phyloP scores from a whole-genome alignment of 2,888 invertebrate genomes.

The Nephrotoma flavescens region DNA sequence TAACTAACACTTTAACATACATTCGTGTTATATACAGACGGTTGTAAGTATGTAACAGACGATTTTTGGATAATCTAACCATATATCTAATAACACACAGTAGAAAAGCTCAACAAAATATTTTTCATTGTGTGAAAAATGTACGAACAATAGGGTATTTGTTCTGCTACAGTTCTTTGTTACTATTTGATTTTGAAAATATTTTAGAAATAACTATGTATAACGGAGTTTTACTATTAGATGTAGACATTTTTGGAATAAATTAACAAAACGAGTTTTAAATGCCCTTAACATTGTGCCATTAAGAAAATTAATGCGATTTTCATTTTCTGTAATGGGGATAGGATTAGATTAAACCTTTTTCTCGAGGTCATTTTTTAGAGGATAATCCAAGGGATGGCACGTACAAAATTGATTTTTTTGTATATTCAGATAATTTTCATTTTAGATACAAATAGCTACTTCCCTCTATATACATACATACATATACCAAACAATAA shows the following conservation, averaged over 20 bases:
- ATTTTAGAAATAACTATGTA: background rate
- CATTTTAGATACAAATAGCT: background rate
- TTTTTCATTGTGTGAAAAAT: background rate
- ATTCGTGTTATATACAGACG: background rate
- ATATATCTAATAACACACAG: background rate
- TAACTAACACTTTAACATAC: background rate
- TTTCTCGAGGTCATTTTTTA: background rate
- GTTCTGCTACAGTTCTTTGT: background rate
- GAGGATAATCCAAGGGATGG: background rate
- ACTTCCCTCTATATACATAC: too few relatives aligned
- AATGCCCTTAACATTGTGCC: background rate
- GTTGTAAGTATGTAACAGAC: background rate
- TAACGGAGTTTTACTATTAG: background rate
- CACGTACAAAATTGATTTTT: background rate
- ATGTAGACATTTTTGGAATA: background rate
- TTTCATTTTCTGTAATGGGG: background rate
- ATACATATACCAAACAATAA: background rate
- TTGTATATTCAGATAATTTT: background rate
- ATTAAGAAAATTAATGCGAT: background rate
- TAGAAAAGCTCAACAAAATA: background rate
- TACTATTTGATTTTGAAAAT: background rate
- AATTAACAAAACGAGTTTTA: background rate
- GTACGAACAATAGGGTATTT: background rate
- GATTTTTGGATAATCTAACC: background rate
- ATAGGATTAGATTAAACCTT: background rate